Conservation (phyloP, 1,140 invertebrate genomes). For the Solen grandis region DNA sequence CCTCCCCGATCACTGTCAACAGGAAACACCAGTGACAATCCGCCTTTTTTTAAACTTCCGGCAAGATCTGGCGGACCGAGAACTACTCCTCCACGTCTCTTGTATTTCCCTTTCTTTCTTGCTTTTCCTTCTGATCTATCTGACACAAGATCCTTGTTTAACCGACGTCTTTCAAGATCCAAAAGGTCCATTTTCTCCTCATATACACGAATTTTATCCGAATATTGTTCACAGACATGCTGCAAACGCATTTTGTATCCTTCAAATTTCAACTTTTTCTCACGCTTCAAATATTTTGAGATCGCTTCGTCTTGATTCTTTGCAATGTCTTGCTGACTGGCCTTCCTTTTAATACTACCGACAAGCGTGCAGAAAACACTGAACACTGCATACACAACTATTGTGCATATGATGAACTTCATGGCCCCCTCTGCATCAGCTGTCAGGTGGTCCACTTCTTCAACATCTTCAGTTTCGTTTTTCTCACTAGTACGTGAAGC, state of each 20-base stretch:
- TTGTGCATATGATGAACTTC: constrained; percentile 40
- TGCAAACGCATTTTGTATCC: constrained; percentile 29
- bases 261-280: constrained; percentile 29
- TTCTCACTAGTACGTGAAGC: no score
- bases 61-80: no score
- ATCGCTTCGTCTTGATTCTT: constrained; percentile 10
- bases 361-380: constrained; percentile 34
- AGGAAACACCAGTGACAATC: no score
- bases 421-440: constrained; percentile 34
- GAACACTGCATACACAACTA: constrained; percentile 21
- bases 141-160: no score
- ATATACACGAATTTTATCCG: constrained; percentile 7
- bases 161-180: constrained; percentile 13
- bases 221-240: constrained; percentile 21
- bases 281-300: constrained; percentile 24
- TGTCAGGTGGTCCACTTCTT: no score
- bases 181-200: constrained; percentile 26
- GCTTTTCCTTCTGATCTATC: no score
- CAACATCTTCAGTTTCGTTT: no score
- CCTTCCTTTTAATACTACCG: background rate
- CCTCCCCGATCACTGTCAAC: no score
- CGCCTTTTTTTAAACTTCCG: no score
- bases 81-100: no score
- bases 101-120: no score
- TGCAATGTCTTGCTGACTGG: background rate